A percentile compares a stretch with the other conserved stretches of the same genome.
Conservation (phyloP, 2,888 invertebrate species). For the Calliscelio sp. region DNA sequence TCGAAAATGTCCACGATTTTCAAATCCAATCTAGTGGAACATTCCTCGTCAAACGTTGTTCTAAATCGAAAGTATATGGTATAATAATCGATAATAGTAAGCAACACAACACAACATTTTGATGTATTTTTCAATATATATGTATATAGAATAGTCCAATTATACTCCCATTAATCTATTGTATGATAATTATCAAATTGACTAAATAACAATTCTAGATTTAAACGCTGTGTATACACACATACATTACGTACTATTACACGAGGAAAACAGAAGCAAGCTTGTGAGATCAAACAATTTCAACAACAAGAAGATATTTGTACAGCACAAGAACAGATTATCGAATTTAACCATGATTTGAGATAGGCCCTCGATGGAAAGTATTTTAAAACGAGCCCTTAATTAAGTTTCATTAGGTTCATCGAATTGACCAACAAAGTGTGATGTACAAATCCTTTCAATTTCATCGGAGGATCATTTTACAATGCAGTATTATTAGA, state of each 20-base stretch:
- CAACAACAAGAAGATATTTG: constrained; percentile 40
- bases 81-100: constrained; percentile 70
- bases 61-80: constrained; percentile 74
- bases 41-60: constrained; percentile 75
- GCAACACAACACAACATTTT: constrained; percentile 59
- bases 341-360: constrained; percentile 42
- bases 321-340: constrained; percentile 47
- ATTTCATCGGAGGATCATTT: no score
- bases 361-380: constrained; percentile 65
- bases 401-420: no score
- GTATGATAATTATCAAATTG: constrained; percentile 58
- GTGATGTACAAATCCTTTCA: constrained; percentile 47
- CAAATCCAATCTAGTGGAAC: constrained; percentile 69
- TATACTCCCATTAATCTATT: constrained; percentile 65
- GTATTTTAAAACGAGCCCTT: constrained; percentile 68
- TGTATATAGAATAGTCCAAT: constrained; percentile 72
- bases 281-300: constrained; percentile 66
- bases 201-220: constrained; percentile 56
- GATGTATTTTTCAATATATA: constrained; percentile 74
- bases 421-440: constrained; percentile 30
- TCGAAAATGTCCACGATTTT: constrained; percentile 71
- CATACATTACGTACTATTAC: constrained; percentile 31
- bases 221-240: constrained; percentile 37
- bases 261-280: constrained; percentile 20
- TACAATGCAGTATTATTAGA: constrained; percentile 32